Evolutionary conservation across 2,797 vertebrate genomes (phyloP), one percentile per base, ranked within the genome.

Genomic region (Microctenopoma steveboyesi): DNA sequence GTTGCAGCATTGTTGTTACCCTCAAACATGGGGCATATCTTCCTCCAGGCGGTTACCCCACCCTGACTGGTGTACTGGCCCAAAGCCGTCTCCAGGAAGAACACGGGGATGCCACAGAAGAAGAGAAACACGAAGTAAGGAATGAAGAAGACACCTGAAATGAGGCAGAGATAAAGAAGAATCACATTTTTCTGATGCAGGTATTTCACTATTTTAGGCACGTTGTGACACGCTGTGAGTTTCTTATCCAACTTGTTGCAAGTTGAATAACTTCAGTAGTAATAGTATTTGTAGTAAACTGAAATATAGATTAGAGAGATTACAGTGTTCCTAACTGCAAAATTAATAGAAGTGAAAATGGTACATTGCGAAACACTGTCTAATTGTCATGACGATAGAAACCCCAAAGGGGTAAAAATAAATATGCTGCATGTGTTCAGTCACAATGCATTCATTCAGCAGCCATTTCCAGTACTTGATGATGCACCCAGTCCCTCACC

Each of bases 21-120:
- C 92, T 96, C 91, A 59, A 98, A 96, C 87, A 98, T 93, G 60
- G 98, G 98, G 35, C 97, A 98, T 65, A 99, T 96, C 92, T 97
- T 98, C 88, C 93, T 94, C 98, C 98, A 99, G 78, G 96, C 96
- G 0, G 97, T 99, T 49, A 98, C 86, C 0, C 94, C 96, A 0
- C 97, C 95, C 85, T 98, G 94, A 49, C 94, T 97, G 35, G 97
- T 99, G 84, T 96, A 98, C 82, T 99, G 98, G 15, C 98, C 98
- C 91, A 99, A 42, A 0, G 96, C 95, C 0, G 95, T 96, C 93
- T 99, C 98, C 93, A 99, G 71, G 78, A 99, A 93, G 83, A 99
- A 97, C 47, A 99, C 3, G 0, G 98, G 97, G 67, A 98, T 95
- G 53, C 97, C 97, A 0, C 95, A 96, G 68, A 94, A 93, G 76